A percentile compares a stretch with the other conserved stretches of the same genome.
These are phyloP conservation scores for Hemithea aestivaria DNA, from an alignment of 2,888 invertebrate species.

Conservation along the genomic window DNA sequence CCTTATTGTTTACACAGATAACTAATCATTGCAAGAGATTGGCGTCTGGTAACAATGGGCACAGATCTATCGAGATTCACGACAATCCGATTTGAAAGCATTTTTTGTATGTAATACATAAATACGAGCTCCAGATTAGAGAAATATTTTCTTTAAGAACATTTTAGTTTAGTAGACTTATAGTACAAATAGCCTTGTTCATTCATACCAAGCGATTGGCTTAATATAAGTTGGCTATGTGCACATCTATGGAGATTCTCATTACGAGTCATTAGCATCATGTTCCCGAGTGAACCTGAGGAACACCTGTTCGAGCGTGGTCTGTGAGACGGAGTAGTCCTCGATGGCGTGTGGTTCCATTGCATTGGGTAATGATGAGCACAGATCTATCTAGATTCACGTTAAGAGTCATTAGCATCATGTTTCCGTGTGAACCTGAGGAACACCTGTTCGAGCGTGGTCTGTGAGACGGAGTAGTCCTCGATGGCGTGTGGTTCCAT, in stretches of 20 bases:
- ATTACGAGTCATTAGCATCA: slow-evolving; percentile 27
- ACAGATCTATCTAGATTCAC: not conserved
- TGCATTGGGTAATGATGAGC: not conserved
- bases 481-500: slow-evolving; percentile 80
- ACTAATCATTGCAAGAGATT: too few relatives aligned
- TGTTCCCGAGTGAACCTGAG: slow-evolving; percentile 77
- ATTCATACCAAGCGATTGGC: too few relatives aligned
- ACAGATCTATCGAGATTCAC: not conserved
- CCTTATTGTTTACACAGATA: too few relatives aligned
- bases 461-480: slow-evolving; percentile 90
- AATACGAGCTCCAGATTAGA: too few relatives aligned
- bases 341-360: slow-evolving; percentile 80
- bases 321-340: slow-evolving; percentile 90
- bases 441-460: slow-evolving; percentile 89
- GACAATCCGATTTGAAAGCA: too few relatives aligned
- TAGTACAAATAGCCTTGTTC: too few relatives aligned
- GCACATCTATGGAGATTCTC: not conserved
- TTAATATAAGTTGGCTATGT: too few relatives aligned
- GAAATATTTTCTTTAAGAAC: too few relatives aligned
- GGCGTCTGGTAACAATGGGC: not conserved
- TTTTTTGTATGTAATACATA: too few relatives aligned
- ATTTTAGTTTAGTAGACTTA: too few relatives aligned
- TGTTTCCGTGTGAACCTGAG: slow-evolving; percentile 77
- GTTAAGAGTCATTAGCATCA: slow-evolving; percentile 27
- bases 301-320: slow-evolving; percentile 89